These are phyloP conservation scores for Pterostichus niger DNA, from an alignment of 2,888 invertebrate species.

Conservation along the genomic window DNA sequence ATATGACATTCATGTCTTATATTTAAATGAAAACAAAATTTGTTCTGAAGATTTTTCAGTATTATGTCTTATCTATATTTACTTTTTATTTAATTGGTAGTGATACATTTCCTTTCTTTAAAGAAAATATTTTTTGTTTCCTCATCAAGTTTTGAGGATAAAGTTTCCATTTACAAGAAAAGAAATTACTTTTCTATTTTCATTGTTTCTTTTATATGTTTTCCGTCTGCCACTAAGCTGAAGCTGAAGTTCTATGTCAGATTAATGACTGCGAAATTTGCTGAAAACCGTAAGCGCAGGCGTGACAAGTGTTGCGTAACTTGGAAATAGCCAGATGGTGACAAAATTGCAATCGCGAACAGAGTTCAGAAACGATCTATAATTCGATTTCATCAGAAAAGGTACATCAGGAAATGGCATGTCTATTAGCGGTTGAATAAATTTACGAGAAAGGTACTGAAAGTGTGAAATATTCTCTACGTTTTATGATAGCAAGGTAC, in stretches of 20 bases:
- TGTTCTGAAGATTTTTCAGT: no score
- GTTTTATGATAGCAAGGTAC: neutral
- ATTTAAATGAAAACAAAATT: no score
- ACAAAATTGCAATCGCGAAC: constrained; percentile 38
- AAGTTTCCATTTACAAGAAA: constrained; percentile 14
- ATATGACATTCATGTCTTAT: no score
- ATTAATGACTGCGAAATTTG: constrained; percentile 44
- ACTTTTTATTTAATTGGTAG: no score
- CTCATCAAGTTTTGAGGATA: neutral
- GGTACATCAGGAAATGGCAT: constrained; percentile 34
- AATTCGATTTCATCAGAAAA: constrained; percentile 31
- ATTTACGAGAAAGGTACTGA: constrained; percentile 5
- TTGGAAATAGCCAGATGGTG: constrained; percentile 49
- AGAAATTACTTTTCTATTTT: constrained; percentile 28
- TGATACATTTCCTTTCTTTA: no score
- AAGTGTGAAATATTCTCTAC: constrained; percentile 8
- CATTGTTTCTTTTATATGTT: constrained; percentile 3
- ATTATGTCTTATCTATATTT: no score
- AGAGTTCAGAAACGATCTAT: constrained; percentile 22
- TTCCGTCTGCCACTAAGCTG: neutral
- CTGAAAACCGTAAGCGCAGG: constrained; percentile 11
- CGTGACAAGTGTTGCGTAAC: constrained; percentile 6
- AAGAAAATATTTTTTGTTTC: no score
- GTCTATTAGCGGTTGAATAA: constrained; percentile 42
- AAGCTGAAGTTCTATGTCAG: constrained; percentile 24